These are phyloP conservation scores for Drosophila pectinifera DNA, from an alignment of 1,140 invertebrate species.

Conservation along the genomic window DNA sequence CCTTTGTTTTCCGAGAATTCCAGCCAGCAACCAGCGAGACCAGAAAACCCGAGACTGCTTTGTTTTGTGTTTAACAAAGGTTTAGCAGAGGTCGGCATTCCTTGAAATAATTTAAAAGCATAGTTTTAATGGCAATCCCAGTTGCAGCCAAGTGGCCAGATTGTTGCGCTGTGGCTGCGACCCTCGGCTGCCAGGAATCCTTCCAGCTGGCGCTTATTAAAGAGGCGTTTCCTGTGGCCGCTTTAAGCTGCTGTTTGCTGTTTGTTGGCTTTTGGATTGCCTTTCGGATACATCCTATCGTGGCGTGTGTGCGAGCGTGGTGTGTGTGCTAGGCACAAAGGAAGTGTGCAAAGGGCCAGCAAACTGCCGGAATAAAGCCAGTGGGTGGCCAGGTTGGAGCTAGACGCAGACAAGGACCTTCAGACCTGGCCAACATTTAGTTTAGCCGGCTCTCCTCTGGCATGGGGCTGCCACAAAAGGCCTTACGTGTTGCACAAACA, in stretches of 20 bases:
- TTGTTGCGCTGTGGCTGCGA: constrained; percentile 6
- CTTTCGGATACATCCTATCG: constrained; percentile 17
- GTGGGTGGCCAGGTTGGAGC: constrained; percentile 35
- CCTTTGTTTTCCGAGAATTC: constrained; percentile 35
- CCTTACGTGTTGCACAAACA: constrained; percentile 84
- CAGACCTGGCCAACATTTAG: constrained; percentile 41
- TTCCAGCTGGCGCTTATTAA: constrained; percentile 13
- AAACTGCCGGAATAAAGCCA: constrained; percentile 46
- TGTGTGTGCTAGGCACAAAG: constrained; percentile 23
- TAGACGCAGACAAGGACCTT: constrained; percentile 44
- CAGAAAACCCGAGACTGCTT: constrained; percentile 31
- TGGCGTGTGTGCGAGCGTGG: constrained; percentile 7
- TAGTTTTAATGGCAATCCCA: constrained; percentile 31
- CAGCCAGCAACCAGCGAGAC: constrained; percentile 4
- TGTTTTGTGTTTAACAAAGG: constrained; percentile 29
- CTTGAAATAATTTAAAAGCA: constrained; percentile 34
- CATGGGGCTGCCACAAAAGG: constrained; percentile 63
- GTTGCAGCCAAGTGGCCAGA: constrained; percentile 33
- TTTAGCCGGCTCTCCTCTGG: constrained; percentile 25
- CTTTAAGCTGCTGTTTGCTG: constrained; percentile 28
- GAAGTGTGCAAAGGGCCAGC: constrained; percentile 39
- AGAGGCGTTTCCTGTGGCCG: constrained; percentile 29
- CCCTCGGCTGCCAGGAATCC: background rate
- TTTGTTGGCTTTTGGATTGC: constrained; percentile 45
- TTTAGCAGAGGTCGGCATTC: constrained; percentile 23